These are phyloP conservation scores for Stenolophus ochropezus DNA, from an alignment of 2,888 invertebrate genomes.

Conservation along the genomic window DNA sequence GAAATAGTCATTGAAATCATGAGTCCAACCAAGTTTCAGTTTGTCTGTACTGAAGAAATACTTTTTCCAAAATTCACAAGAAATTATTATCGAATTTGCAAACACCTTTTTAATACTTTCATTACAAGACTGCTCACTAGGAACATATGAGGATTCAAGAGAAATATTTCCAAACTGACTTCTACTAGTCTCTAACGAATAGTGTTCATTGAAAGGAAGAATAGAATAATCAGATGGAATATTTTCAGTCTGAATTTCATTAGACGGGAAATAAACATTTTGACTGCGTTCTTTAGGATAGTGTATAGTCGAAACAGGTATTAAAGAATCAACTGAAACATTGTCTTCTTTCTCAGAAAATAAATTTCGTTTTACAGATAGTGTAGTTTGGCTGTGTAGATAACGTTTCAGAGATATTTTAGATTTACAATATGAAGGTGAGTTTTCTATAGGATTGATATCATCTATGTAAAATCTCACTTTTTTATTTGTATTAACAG, in stretches of 20 bases:
- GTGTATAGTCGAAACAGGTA: background rate
- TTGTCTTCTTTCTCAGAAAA: background rate
- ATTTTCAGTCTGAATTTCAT: background rate
- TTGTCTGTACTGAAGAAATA: background rate
- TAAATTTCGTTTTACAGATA: background rate
- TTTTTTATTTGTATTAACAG: background rate
- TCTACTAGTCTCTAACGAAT: no score
- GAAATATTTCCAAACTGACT: background rate
- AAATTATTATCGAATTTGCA: background rate
- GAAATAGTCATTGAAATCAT: slow-evolving; percentile 7
- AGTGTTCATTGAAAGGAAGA: background rate
- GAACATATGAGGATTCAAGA: background rate
- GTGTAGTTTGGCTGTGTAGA: background rate
- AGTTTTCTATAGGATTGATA: background rate
- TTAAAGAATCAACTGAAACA: background rate
- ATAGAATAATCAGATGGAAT: background rate
- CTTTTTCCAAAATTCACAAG: background rate
- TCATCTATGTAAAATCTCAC: background rate
- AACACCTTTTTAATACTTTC: background rate
- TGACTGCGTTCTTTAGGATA: background rate
- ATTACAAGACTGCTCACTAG: background rate
- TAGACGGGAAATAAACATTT: background rate
- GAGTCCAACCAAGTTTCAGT: background rate
- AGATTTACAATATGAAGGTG: background rate
- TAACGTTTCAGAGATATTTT: background rate